phyloP scores from a whole-genome alignment of 1,140 invertebrate species.

The Carposina sasakii region DNA sequence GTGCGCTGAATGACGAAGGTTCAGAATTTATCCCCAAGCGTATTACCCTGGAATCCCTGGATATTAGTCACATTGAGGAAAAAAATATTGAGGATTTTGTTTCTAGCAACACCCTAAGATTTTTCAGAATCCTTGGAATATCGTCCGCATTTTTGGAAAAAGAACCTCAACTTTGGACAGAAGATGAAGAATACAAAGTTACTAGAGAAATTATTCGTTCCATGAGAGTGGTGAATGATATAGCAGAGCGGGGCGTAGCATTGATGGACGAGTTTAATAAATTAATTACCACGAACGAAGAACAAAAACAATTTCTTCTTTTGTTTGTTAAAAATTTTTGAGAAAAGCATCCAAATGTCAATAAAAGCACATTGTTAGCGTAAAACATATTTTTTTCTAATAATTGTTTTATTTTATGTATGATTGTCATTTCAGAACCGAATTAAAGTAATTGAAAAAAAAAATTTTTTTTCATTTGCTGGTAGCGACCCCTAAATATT shows the following conservation, averaged over 20 bases:
- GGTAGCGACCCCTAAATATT: slow-evolving; percentile 12
- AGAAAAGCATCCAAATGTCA: slow-evolving; percentile 13
- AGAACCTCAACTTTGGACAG: slow-evolving; percentile 8
- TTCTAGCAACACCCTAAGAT: slow-evolving; percentile 10
- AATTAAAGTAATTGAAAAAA: background rate
- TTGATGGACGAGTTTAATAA: slow-evolving; percentile 32
- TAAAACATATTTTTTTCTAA: background rate
- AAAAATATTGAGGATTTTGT: slow-evolving; percentile 15
- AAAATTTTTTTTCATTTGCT: background rate
- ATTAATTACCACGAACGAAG: slow-evolving; percentile 10
- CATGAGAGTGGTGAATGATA: slow-evolving; percentile 28
- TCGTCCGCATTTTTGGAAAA: slow-evolving; percentile 9
- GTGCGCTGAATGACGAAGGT: slow-evolving; percentile 12
- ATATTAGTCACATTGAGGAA: slow-evolving; percentile 5
- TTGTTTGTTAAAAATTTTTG: slow-evolving; percentile 10
- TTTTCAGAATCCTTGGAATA: background rate
- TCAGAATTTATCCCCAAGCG: slow-evolving; percentile 1
- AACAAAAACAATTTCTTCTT: slow-evolving; percentile 17
- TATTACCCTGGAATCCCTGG: slow-evolving; percentile 9
- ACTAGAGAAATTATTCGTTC: slow-evolving; percentile 12
- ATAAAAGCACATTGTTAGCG: slow-evolving; percentile 5
- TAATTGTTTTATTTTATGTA: background rate
- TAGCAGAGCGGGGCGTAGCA: slow-evolving; percentile 29
- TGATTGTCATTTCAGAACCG: background rate
- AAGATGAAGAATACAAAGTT: slow-evolving; percentile 15